Evolutionary conservation across 1,140 invertebrate genomes (phyloP).

Genomic region (Solenopsis invicta): DNA sequence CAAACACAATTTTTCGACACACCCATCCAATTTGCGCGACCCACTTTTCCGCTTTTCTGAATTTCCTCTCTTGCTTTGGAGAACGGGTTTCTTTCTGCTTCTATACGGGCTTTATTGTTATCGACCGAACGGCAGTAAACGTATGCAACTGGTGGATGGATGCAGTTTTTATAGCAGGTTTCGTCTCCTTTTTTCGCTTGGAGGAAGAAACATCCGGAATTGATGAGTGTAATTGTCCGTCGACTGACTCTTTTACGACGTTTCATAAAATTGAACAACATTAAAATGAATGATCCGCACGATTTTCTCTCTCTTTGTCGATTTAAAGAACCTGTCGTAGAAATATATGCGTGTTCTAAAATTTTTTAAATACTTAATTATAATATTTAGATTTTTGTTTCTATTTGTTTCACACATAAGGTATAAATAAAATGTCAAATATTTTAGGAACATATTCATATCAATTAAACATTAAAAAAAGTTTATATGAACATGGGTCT

Average conservation of each 20-base stretch:
- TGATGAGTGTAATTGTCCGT: constrained; percentile 6
- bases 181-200: not conserved
- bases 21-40: constrained; percentile 52
- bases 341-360: not conserved
- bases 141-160: constrained; percentile 57
- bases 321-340: not conserved
- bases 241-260: not conserved
- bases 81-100: constrained; percentile 7
- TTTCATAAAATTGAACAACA: not conserved
- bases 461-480: too few species aligned
- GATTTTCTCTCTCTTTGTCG: constrained; percentile 27
- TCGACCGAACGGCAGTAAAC: constrained; percentile 27
- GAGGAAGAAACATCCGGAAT: not conserved
- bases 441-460: too few species aligned
- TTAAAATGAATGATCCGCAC: not conserved
- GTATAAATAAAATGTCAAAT: too few species aligned
- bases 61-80: constrained; percentile 14
- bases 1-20: constrained; percentile 53
- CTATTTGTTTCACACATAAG: not conserved
- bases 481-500: too few species aligned
- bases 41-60: constrained; percentile 49
- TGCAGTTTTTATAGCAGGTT: constrained; percentile 34
- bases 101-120: constrained; percentile 53
- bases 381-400: not conserved
- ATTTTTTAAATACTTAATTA: too few species aligned